phyloP scores from a whole-genome alignment of 1,140 invertebrate genomes.

The Bombus balteatus region DNA sequence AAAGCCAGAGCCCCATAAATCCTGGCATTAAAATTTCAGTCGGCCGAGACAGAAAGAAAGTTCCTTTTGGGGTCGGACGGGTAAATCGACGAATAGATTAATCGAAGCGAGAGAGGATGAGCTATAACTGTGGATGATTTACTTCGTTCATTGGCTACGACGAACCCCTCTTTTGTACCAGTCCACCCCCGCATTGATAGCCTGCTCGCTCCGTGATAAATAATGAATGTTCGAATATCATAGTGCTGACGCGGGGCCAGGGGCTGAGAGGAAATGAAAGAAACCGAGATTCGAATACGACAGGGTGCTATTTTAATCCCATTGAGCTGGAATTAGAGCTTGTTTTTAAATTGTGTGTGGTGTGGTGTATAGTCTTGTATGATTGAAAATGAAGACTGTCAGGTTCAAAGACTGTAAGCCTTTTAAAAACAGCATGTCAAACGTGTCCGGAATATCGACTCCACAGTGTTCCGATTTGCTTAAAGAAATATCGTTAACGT shows the following conservation, averaged over 20 bases:
- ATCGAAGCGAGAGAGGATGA: conserved; percentile 17
- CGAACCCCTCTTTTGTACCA: not conserved
- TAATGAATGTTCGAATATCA: conserved; percentile 27
- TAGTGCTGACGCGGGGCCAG: not conserved
- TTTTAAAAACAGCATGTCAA: too few relatives aligned
- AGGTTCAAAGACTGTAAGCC: too few relatives aligned
- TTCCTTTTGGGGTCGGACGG: not conserved
- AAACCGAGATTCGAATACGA: not conserved
- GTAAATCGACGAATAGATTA: conserved; percentile 27
- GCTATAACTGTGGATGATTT: conserved; percentile 23
- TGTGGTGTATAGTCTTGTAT: too few relatives aligned
- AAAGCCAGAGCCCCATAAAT: not conserved
- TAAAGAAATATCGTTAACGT: too few relatives aligned
- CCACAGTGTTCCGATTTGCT: too few relatives aligned
- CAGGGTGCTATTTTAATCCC: not conserved
- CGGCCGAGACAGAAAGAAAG: not conserved
- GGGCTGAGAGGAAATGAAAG: not conserved
- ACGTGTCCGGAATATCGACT: too few relatives aligned
- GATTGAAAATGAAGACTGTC: too few relatives aligned
- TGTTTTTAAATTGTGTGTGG: too few relatives aligned
- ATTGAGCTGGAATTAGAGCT: not conserved
- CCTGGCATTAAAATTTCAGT: conserved; percentile 17
- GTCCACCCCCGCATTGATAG: conserved; percentile 8
- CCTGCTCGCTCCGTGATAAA: conserved; percentile 11
- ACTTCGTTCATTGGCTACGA: not conserved